Conservation (phyloP, 1,140 invertebrate genomes). For the Coptotermes formosanus region DNA sequence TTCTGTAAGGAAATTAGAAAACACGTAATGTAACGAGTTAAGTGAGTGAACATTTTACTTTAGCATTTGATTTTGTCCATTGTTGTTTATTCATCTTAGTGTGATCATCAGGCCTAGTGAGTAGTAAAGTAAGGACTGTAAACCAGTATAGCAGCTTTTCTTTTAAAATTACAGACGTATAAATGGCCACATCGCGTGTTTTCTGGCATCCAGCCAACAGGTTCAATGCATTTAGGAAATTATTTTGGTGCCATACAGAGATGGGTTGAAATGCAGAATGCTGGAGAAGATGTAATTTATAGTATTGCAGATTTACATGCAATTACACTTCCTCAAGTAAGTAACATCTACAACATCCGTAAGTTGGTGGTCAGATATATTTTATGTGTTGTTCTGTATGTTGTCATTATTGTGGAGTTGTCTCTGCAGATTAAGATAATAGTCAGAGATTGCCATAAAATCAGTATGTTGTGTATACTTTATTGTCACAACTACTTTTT, state of each 20-base stretch:
- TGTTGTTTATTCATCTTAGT: no score
- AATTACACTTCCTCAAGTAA: slow-evolving; percentile 81
- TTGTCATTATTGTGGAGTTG: no score
- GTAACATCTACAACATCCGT: slow-evolving; percentile 6
- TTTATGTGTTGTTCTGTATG: no score
- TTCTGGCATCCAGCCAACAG: slow-evolving; percentile 96
- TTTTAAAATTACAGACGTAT: neutral
- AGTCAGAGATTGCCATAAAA: neutral
- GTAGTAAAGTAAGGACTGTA: no score
- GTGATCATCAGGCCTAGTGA: no score
- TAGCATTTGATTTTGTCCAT: no score
- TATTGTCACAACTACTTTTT: no score
- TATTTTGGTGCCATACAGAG: slow-evolving; percentile 91
- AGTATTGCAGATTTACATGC: slow-evolving; percentile 95
- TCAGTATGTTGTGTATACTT: neutral
- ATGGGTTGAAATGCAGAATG: slow-evolving; percentile 83
- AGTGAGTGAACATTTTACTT: no score
- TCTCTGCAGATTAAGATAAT: neutral
- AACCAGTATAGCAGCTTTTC: neutral
- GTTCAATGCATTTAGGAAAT: slow-evolving; percentile 91
- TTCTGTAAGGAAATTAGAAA: no score
- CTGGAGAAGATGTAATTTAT: slow-evolving; percentile 67
- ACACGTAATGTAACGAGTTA: no score
- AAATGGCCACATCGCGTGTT: slow-evolving; percentile 56
- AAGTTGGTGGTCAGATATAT: no score